Conservation (phyloP, 2,113 vertebrate genomes). For the Trochalopteron elliotii region DNA sequence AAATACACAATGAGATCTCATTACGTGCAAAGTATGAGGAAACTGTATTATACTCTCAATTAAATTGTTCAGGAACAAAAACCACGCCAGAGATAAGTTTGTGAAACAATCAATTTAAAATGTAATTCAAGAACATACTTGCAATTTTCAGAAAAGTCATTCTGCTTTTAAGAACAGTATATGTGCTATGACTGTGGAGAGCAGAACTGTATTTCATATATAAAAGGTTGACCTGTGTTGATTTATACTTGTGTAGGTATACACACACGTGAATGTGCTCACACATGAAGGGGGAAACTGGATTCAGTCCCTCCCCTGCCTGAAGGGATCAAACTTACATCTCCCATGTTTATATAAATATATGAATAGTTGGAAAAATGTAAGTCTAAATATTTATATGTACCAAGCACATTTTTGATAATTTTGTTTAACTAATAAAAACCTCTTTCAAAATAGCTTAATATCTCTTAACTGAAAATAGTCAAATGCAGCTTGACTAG, state of each 20-base stretch:
- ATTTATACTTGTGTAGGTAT: background rate
- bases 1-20: background rate
- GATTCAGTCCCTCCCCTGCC: background rate
- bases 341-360: constrained; percentile 2
- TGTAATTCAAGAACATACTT: background rate
- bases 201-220: background rate
- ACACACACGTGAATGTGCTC: background rate
- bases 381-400: constrained; percentile 7
- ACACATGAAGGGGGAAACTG: background rate
- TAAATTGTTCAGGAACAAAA: background rate
- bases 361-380: background rate
- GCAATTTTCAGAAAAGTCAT: background rate
- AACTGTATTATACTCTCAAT: background rate
- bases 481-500: background rate
- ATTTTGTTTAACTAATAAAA: constrained; percentile 19
- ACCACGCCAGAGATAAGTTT: background rate
- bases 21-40: background rate
- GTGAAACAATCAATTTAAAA: background rate
- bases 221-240: background rate
- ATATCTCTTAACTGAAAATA: background rate
- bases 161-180: background rate
- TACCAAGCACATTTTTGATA: background rate
- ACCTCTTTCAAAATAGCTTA: background rate
- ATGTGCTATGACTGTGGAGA: background rate
- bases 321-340: background rate